Evolutionary conservation across 2,797 vertebrate genomes (phyloP).

Genomic region (Rousettus madagascariensis): DNA sequence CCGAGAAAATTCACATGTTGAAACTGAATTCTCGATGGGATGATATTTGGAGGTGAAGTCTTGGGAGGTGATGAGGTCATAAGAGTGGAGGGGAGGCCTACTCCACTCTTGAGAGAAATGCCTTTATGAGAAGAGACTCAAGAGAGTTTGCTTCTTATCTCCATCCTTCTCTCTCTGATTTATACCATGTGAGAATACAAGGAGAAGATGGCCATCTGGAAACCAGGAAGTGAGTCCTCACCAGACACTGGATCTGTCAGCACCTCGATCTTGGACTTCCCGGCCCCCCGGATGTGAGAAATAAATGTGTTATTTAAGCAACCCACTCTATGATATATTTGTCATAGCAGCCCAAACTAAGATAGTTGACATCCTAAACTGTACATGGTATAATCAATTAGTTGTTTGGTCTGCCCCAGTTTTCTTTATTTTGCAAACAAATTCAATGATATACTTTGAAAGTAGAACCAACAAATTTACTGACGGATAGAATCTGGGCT

Average conservation of each 20-base stretch:
- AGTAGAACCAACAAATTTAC: background rate
- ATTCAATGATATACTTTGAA: background rate
- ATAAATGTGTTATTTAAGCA: background rate
- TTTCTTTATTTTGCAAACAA: background rate
- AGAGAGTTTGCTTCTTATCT: background rate
- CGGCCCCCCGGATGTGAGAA: background rate
- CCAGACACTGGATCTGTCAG: background rate
- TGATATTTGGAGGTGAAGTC: background rate
- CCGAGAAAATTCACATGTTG: background rate
- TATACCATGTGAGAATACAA: background rate
- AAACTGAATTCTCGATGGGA: background rate
- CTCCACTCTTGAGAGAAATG: background rate
- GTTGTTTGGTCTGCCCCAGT: background rate
- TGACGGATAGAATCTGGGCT: background rate
- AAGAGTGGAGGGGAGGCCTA: background rate
- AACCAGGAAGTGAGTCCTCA: background rate
- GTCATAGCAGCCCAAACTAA: background rate
- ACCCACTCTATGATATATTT: background rate
- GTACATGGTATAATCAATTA: background rate
- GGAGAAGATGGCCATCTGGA: background rate
- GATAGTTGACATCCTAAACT: background rate
- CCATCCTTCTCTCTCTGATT: background rate
- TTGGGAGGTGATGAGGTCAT: background rate
- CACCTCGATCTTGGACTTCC: background rate
- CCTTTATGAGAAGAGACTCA: background rate